These are phyloP conservation scores for Cephus pulcher DNA, from an alignment of 2,888 invertebrate species.

Conservation along the genomic window DNA sequence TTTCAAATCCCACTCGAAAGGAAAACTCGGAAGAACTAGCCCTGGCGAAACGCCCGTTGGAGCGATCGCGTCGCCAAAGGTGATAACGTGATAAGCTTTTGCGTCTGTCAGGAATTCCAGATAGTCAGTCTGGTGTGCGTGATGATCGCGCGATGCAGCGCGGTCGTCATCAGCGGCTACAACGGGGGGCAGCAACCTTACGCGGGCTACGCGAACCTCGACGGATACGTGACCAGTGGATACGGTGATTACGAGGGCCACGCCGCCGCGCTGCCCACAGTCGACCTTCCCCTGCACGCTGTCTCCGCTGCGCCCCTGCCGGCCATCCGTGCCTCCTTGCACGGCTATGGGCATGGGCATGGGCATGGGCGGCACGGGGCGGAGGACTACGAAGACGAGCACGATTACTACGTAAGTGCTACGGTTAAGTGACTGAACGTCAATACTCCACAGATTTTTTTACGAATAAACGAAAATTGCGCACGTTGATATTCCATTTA, in stretches of 20 bases:
- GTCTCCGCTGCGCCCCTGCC: slow-evolving; percentile 59
- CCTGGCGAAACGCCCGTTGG: background rate
- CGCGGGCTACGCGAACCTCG: slow-evolving; percentile 53
- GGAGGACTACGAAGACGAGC: slow-evolving; percentile 51
- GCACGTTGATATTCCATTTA: no score
- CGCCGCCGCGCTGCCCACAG: slow-evolving; percentile 54
- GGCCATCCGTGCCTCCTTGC: background rate
- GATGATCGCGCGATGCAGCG: slow-evolving; percentile 45
- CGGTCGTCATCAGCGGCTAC: slow-evolving; percentile 57
- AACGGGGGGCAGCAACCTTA: slow-evolving; percentile 51
- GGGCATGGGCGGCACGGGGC: slow-evolving; percentile 42
- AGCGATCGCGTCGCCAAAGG: no score
- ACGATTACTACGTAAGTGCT: slow-evolving; percentile 60
- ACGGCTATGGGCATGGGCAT: slow-evolving; percentile 32
- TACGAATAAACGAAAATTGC: no score
- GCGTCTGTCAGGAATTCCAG: slow-evolving; percentile 37
- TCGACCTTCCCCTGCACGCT: slow-evolving; percentile 59
- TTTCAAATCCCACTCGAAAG: no score
- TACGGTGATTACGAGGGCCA: slow-evolving; percentile 50
- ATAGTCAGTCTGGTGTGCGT: slow-evolving; percentile 46
- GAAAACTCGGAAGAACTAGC: no score
- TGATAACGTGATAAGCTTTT: no score
- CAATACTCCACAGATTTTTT: no score
- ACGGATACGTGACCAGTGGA: slow-evolving; percentile 42
- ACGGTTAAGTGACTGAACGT: no score